Evolutionary conservation across 2,113 vertebrate genomes (phyloP).

Genomic region (Syrrhaptes paradoxus): DNA sequence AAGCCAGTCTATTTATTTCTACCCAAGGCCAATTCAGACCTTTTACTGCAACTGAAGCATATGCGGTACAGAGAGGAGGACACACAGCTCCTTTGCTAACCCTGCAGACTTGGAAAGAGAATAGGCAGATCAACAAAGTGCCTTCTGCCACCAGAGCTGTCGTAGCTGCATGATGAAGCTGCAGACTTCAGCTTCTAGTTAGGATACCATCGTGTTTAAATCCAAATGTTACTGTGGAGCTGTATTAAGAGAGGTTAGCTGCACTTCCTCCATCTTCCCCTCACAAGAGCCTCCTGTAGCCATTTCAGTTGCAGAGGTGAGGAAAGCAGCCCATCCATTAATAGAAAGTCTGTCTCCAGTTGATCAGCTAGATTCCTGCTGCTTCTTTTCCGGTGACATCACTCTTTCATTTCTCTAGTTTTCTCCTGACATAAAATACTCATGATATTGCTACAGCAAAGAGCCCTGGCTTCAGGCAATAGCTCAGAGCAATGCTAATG

Average conservation of each 20-base stretch:
- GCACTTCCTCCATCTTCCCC: background rate
- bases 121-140: background rate
- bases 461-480: background rate
- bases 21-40: background rate
- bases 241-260: background rate
- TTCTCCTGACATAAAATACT: background rate
- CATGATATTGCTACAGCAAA: background rate
- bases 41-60: background rate
- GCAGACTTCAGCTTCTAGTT: background rate
- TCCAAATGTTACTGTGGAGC: background rate
- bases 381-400: constrained; percentile 36
- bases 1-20: background rate
- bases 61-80: background rate
- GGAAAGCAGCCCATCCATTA: background rate
- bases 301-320: background rate
- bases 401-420: background rate
- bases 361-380: constrained; percentile 13
- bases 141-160: background rate
- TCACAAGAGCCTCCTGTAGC: background rate
- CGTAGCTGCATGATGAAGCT: background rate
- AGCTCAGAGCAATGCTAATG: background rate
- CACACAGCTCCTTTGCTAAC: background rate
- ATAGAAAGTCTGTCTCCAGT: background rate
- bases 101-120: background rate
- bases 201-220: background rate